Evolutionary conservation across 1,140 invertebrate genomes (phyloP), one percentile per base, ranked within the genome.

Genomic region (Drosophila seguyi): DNA sequence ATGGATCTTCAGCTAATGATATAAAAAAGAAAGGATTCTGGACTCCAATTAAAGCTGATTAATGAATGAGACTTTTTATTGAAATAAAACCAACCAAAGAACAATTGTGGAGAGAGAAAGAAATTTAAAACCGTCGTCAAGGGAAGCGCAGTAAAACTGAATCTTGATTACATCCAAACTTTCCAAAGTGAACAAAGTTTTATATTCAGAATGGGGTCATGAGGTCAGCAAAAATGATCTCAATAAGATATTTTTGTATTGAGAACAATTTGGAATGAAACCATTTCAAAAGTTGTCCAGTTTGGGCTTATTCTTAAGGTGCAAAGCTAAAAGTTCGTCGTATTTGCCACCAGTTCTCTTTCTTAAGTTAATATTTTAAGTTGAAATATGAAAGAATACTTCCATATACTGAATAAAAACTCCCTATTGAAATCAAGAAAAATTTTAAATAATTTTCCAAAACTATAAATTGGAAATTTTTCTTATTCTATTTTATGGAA

Each of bases 1-100:
- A 36, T 50, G 18, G 50, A 14, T 57, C 6, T 48, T 16, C 16
- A 6, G n/a, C 5, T 13, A 4, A 50, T 1, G 8, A 50, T 29
- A 48, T 42, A 6, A 39, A n/a, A 20, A 53, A n/a, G 20, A 41
- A 65, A 27, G 27, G 16, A 45, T 47, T 61, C 14, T 13, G 22
- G 8, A 38, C 6, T 14, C 2, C 16, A 55, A 25, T 25, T 55
- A 31, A 25, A 8, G n/a, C n/a, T 20, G 13, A 29, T 39, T 39
- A 29, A 22, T 41, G 6, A 38, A 11, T 22, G 20, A 20, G 6
- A 3, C 0, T n/a, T 16, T n/a, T 13, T 18, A 48, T 48, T 29
- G 5, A 20, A 13, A 20, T 16, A 18, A 18, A 50, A 25, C 4
- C 25, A 29, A n/a, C n/a, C n/a, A 29, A 27, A 18, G 11, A 36